Evolutionary conservation across 2,888 invertebrate species (phyloP).

Genomic region (Apamea anceps): DNA sequence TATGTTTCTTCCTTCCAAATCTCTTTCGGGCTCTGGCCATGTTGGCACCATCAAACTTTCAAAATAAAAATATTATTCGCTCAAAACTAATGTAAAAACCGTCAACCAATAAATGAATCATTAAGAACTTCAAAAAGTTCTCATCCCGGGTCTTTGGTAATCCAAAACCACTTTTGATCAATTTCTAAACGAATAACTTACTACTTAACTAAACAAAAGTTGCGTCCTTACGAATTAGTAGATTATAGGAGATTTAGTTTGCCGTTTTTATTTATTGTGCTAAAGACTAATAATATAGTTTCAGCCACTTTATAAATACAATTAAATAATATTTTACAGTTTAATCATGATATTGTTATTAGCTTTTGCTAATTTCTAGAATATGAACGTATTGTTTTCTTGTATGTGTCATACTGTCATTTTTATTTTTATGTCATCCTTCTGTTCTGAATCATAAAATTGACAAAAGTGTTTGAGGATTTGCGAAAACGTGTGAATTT

Average conservation of each 20-base stretch:
- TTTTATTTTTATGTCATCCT: constrained; percentile 23
- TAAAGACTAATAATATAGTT: not conserved
- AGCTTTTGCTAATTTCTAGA: not conserved
- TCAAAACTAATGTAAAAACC: not conserved
- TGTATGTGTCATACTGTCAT: constrained; percentile 35
- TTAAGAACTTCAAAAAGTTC: not conserved
- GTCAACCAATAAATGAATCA: not conserved
- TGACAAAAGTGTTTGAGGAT: constrained; percentile 54
- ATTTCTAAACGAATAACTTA: constrained; percentile 20
- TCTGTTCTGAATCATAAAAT: constrained; percentile 3
- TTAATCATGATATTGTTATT: not conserved
- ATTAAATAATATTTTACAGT: not conserved
- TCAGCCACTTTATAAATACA: not conserved
- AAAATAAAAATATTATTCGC: not conserved
- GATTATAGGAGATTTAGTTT: not conserved
- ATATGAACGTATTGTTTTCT: constrained; percentile 39
- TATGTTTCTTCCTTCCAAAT: too few relatives aligned
- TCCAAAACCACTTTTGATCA: not conserved
- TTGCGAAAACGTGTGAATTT: constrained; percentile 70
- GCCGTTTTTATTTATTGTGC: not conserved
- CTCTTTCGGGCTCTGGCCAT: not conserved
- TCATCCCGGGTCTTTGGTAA: not conserved
- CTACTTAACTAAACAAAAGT: not conserved
- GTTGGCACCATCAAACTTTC: not conserved
- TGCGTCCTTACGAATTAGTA: constrained; percentile 16